A percentile compares a stretch with the other conserved stretches of the same genome.
These are phyloP conservation scores for Periplaneta americana DNA, from an alignment of 1,140 invertebrate species.

Conservation along the genomic window DNA sequence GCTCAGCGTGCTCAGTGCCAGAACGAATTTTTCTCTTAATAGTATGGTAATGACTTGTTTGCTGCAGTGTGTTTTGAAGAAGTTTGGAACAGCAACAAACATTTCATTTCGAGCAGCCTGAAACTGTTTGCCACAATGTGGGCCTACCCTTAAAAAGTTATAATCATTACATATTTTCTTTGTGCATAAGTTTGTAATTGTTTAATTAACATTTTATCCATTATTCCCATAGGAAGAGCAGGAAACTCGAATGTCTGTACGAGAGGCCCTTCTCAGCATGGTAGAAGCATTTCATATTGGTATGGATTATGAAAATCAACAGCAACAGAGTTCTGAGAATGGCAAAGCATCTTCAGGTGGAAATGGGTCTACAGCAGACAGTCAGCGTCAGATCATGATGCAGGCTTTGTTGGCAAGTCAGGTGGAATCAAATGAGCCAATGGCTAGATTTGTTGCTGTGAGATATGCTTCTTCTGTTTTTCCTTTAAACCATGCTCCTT, in stretches of 20 bases:
- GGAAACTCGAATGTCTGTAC: constrained; percentile 57
- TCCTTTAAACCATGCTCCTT: constrained; percentile 70
- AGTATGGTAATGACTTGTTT: too few relatives aligned
- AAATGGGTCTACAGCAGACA: background rate
- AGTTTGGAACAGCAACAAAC: too few relatives aligned
- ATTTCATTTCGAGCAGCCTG: too few relatives aligned
- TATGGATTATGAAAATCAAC: background rate
- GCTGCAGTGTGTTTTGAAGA: too few relatives aligned
- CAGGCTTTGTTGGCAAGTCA: constrained; percentile 52
- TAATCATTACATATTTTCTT: too few relatives aligned
- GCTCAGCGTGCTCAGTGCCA: too few relatives aligned
- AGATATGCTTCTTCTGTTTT: constrained; percentile 78
- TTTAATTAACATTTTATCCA: too few relatives aligned
- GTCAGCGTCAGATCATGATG: constrained; percentile 29
- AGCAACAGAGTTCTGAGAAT: background rate
- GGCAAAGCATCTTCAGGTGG: background rate
- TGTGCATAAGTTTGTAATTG: too few relatives aligned
- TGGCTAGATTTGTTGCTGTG: constrained; percentile 74
- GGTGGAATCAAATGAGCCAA: constrained; percentile 58
- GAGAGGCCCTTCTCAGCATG: constrained; percentile 65
- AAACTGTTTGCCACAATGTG: too few relatives aligned
- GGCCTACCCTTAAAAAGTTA: too few relatives aligned
- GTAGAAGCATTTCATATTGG: constrained; percentile 43
- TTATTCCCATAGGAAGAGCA: constrained; percentile 32
- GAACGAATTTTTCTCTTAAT: too few relatives aligned